A percentile compares a stretch with the other conserved stretches of the same genome.
These are phyloP conservation scores for Brachyalestes nurse DNA, from an alignment of 2,797 vertebrate species.

Conservation along the genomic window DNA sequence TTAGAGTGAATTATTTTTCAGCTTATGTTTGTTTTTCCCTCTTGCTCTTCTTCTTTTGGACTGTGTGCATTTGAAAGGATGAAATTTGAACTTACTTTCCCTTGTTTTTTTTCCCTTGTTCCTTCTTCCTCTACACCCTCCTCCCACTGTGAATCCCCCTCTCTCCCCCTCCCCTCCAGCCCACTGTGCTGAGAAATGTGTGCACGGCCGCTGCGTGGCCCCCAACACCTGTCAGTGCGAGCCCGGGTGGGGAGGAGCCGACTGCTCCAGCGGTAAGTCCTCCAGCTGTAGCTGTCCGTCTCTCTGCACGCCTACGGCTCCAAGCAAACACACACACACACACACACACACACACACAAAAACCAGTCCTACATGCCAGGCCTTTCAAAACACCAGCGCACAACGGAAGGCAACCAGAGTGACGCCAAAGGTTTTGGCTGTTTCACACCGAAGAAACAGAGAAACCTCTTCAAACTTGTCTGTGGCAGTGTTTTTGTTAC, in stretches of 20 bases:
- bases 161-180: conserved; percentile 78
- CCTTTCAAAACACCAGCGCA: conserved; percentile 13
- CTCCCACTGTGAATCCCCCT: conserved; percentile 50
- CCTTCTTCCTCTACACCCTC: conserved; percentile 58
- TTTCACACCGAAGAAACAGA: neutral
- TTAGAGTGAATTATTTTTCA: conserved; percentile 7
- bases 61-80: conserved; percentile 40
- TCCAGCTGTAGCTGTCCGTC: conserved; percentile 82
- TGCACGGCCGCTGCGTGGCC: conserved; percentile 93
- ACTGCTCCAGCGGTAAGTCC: conserved; percentile 98
- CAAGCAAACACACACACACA: conserved; percentile 20
- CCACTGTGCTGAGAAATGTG: conserved; percentile 92
- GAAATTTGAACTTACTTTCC: conserved; percentile 63
- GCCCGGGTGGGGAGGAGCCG: conserved; percentile 95
- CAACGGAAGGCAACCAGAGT: conserved; percentile 33
- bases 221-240: conserved; percentile 99
- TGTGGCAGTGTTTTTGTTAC: neutral
- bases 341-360: conserved; percentile 26
- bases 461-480: neutral
- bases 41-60: neutral
- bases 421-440: conserved; percentile 30
- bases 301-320: conserved; percentile 11
- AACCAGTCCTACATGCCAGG: conserved; percentile 20
- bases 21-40: conserved; percentile 49
- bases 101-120: conserved; percentile 57